Evolutionary conservation across 2,797 vertebrate species (phyloP), one percentile per base, ranked within the genome.

Genomic region (Melanotaenia pygmaea): DNA sequence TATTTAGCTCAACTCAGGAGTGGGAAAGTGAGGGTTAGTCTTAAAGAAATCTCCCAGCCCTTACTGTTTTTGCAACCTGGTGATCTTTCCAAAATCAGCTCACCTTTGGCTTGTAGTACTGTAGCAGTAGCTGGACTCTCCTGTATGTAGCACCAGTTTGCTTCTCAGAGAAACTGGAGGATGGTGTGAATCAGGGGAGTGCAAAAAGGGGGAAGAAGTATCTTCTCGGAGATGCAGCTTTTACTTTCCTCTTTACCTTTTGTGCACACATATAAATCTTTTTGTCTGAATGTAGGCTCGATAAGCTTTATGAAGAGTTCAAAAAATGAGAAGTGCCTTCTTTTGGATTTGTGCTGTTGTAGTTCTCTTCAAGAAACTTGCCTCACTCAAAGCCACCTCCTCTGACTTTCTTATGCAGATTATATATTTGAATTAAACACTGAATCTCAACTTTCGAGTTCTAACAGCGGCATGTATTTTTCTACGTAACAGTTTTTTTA

Each of bases 391-490:
- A 89, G 85, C 78, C 87, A 89, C 77, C 72, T 72, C 85, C 88
- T 88, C 81, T 89, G 87, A 83, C 77, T 34, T 79, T 89, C 76
- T 92, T 90, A 91, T 90, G 89, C 88, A 93, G 91, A 92, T 81
- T 93, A 86, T 93, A 88, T 93, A 92, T 94, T 93, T 92, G 88
- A 93, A 93, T 89, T 88, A 82, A 92, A 94, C 91, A 93, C 92
- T 91, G 91, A 93, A 90, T 91, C 84, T 89, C 78, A 81, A 86
- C 79, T 85, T 90, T 91, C 85, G 86, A 89, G 88, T 93, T 82
- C 89, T 93, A 91, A 93, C 91, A 91, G 85, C 90, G 90, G 82
- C 83, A 83, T 94, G 91, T 94, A 93, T 94, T 94, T 94, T 94
- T 94, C 81, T 93, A 92, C 89, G 79, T 88, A 74, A 87, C 69